Percentiles rank a stretch among this genome's conserved stretches.
phyloP scores from a whole-genome alignment of 2,888 invertebrate species.

The Lapara coniferarum region DNA sequence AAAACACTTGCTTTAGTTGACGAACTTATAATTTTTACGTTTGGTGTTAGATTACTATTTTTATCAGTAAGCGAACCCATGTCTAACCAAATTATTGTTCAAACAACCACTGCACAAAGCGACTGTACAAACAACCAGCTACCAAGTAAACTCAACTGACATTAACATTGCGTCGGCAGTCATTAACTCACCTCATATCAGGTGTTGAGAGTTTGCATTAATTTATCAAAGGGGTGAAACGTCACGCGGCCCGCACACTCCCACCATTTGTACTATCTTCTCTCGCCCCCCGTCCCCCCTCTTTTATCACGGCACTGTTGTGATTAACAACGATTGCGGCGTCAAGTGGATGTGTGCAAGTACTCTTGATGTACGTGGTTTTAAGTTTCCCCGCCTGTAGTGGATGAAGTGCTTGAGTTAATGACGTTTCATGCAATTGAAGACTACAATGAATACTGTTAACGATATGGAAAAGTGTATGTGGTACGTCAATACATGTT shows the following conservation, averaged over 20 bases:
- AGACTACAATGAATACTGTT: background rate
- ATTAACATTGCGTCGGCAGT: background rate
- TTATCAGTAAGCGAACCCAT: too few species aligned
- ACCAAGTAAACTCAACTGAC: background rate
- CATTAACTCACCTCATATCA: conserved; percentile 17
- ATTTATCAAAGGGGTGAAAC: conserved; percentile 19
- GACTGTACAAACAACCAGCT: background rate
- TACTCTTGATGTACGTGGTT: conserved; percentile 7
- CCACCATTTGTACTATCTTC: conserved; percentile 16
- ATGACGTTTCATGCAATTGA: background rate
- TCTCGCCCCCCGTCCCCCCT: background rate
- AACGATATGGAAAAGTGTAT: too few species aligned
- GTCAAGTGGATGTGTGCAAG: background rate
- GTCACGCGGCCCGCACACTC: background rate
- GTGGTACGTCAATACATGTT: too few species aligned
- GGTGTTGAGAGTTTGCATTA: conserved; percentile 14
- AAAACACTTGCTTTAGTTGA: background rate
- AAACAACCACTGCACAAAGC: background rate
- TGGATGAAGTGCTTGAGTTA: background rate
- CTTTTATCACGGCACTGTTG: conserved; percentile 8
- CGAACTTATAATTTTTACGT: background rate
- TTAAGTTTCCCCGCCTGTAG: background rate
- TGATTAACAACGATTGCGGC: conserved; percentile 23
- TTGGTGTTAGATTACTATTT: too few species aligned
- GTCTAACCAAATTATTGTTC: background rate